Conservation (phyloP, 2,113 vertebrate species). For the Megaptera novaeangliae region DNA sequence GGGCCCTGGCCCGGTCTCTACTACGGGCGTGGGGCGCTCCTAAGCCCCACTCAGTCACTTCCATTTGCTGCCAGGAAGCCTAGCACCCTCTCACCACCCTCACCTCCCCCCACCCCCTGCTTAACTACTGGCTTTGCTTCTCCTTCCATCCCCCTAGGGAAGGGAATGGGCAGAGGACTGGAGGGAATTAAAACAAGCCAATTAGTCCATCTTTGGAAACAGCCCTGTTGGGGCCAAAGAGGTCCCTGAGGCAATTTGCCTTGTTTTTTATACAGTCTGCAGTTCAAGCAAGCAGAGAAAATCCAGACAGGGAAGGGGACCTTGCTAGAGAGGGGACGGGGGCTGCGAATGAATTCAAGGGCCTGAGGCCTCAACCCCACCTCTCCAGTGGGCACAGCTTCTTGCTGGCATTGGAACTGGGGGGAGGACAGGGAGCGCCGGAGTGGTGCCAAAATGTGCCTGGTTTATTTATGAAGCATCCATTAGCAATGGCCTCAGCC, state of each 20-base stretch:
- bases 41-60: not conserved
- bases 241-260: slow-evolving; percentile 45
- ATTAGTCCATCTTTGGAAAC: slow-evolving; percentile 65
- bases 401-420: not conserved
- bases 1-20: not conserved
- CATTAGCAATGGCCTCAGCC: slow-evolving; percentile 48
- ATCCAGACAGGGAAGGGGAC: not conserved
- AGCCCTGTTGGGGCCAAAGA: slow-evolving; percentile 44
- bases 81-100: not conserved
- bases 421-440: not conserved
- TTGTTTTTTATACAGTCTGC: slow-evolving; percentile 15
- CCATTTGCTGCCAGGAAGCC: not conserved
- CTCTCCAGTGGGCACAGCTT: not conserved
- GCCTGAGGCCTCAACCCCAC: not conserved
- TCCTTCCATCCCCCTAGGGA: not conserved
- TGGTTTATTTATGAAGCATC: slow-evolving; percentile 59
- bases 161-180: not conserved
- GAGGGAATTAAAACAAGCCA: slow-evolving; percentile 62
- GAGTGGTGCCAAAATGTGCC: slow-evolving; percentile 31
- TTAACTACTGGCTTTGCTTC: not conserved
- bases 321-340: not conserved
- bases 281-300: slow-evolving; percentile 30
- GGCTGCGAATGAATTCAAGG: not conserved
- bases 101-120: not conserved
- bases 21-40: rapidly evolving